phyloP scores from a whole-genome alignment of 2,888 invertebrate genomes.

The Hirtodrosophila confusa region DNA sequence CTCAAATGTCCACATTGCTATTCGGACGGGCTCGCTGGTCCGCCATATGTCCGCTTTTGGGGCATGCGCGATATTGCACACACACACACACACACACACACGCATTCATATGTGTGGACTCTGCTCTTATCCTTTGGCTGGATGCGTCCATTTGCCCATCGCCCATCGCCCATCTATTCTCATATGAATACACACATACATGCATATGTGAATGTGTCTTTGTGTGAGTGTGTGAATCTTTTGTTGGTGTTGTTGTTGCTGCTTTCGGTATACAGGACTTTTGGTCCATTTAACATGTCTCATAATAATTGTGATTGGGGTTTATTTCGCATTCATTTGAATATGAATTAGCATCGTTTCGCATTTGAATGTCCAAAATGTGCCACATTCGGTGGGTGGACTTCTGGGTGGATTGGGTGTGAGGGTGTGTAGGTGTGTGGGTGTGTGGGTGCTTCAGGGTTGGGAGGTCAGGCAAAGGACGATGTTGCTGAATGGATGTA shows the following conservation, averaged over 20 bases:
- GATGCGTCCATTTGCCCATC: conserved; percentile 45
- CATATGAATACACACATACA: conserved; percentile 16
- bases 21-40: conserved; percentile 60
- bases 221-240: conserved; percentile 16
- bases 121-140: conserved; percentile 32
- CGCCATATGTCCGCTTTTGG: conserved; percentile 54
- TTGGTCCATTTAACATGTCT: conserved; percentile 82
- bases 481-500: conserved; percentile 44
- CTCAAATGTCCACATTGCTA: conserved; percentile 30
- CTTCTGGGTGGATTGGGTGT: conserved; percentile 12
- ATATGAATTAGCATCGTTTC: conserved; percentile 81
- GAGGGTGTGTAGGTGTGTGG: conserved; percentile 12
- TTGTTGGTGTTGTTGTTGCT: conserved; percentile 42
- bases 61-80: conserved; percentile 69
- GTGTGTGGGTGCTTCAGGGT: conserved; percentile 3
- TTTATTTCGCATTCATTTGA: conserved; percentile 81
- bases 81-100: conserved; percentile 20
- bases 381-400: conserved; percentile 31
- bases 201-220: conserved; percentile 26
- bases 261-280: conserved; percentile 72
- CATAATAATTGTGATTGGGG: conserved; percentile 82
- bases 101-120: conserved; percentile 3
- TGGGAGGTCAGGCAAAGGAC: conserved; percentile 50
- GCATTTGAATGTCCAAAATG: conserved; percentile 62
- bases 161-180: conserved; percentile 31